A percentile compares a stretch with the other conserved stretches of the same genome.
Evolutionary conservation across 2,888 invertebrate species (phyloP).

Genomic region (Tetrapedia diversipes): DNA sequence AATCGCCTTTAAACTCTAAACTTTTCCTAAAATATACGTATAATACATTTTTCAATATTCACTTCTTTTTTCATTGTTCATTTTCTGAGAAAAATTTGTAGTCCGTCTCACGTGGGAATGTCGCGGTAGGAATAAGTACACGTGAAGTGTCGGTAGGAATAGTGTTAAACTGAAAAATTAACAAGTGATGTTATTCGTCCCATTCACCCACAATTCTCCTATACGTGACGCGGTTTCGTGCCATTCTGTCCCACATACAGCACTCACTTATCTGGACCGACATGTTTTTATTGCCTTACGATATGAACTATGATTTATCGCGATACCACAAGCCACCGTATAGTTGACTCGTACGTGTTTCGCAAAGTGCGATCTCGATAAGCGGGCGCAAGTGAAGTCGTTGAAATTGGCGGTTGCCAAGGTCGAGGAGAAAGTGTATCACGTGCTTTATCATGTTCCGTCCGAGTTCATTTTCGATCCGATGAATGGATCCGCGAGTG

Average conservation of each 20-base stretch:
- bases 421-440: neutral
- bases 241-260: neutral
- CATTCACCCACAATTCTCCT: no score
- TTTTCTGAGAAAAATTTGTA: no score
- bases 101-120: no score
- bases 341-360: neutral
- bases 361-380: conserved; percentile 36
- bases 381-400: conserved; percentile 4
- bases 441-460: neutral
- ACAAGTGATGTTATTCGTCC: no score
- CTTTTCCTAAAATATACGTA: no score
- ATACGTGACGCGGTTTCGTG: neutral
- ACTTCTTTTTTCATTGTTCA: no score
- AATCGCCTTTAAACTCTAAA: no score
- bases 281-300: conserved; percentile 38
- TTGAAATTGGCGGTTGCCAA: conserved; percentile 20
- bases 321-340: conserved; percentile 13
- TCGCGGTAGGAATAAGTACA: no score
- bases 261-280: conserved; percentile 40
- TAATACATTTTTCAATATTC: no score
- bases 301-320: conserved; percentile 50
- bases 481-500: neutral
- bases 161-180: no score
- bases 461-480: neutral
- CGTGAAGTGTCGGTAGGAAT: no score